Evolutionary conservation across 2,113 vertebrate genomes (phyloP).

Genomic region (Thunnus maccoyii): DNA sequence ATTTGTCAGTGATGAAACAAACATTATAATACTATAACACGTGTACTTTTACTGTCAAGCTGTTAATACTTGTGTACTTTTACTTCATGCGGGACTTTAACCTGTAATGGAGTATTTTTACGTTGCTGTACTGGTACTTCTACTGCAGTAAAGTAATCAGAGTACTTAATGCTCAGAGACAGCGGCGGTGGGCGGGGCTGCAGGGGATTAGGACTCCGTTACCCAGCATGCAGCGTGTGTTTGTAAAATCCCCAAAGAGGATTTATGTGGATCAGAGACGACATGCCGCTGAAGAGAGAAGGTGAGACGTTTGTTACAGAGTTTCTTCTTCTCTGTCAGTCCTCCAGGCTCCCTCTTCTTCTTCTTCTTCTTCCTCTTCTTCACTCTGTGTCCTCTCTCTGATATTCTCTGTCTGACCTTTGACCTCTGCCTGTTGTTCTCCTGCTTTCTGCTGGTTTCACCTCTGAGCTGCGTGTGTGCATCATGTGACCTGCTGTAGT

Average conservation of each 20-base stretch:
- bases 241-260: constrained; percentile 78
- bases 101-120: no score
- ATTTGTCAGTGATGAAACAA: no score
- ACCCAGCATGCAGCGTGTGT: constrained; percentile 67
- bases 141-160: not conserved
- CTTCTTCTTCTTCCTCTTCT: not conserved
- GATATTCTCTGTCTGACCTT: fast-evolving
- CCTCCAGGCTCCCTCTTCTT: not conserved
- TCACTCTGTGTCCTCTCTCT: not conserved
- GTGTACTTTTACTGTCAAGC: no score
- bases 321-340: constrained; percentile 5
- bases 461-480: no score
- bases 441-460: not conserved
- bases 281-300: constrained; percentile 80
- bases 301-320: constrained; percentile 58
- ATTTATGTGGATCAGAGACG: constrained; percentile 73
- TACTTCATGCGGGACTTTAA: no score
- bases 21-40: no score
- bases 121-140: no score
- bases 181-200: not conserved
- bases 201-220: constrained; percentile 61
- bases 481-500: not conserved
- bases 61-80: no score
- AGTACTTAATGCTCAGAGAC: not conserved
- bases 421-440: not conserved